Conservation (phyloP, 2,113 vertebrate genomes). For the Laticauda laticaudata region DNA sequence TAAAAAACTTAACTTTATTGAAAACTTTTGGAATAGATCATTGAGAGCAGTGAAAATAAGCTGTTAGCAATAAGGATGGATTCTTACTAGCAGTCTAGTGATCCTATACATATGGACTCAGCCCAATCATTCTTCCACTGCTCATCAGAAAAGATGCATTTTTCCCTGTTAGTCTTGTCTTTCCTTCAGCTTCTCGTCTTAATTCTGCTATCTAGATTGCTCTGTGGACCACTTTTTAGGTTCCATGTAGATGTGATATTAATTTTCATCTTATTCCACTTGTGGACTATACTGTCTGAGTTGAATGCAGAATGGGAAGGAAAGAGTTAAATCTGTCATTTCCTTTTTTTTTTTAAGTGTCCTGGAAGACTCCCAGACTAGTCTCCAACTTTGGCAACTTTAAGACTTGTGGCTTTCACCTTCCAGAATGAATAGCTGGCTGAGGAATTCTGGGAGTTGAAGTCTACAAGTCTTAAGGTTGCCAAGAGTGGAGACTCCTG, state of each 20-base stretch:
- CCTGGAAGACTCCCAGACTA: background rate
- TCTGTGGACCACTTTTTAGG: background rate
- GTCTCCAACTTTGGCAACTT: background rate
- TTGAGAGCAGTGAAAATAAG: background rate
- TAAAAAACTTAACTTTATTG: constrained; percentile 36
- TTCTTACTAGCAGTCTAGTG: background rate
- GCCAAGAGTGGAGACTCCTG: background rate
- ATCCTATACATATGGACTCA: background rate
- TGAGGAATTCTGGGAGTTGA: background rate
- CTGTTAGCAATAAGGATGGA: background rate
- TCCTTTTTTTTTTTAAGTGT: too few relatives aligned
- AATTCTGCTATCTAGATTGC: background rate
- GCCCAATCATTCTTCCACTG: background rate
- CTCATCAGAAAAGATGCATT: background rate
- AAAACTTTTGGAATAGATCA: constrained; percentile 22
- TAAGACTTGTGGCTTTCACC: background rate
- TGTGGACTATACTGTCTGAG: background rate
- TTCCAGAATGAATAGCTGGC: background rate
- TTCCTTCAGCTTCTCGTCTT: background rate
- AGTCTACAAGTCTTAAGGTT: background rate
- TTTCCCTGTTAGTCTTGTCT: background rate
- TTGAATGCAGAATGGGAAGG: background rate
- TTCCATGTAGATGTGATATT: background rate
- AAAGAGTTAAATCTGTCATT: background rate
- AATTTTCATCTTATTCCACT: background rate